These are phyloP conservation scores for Palythoa caribaeorum DNA, from an alignment of 92 coral and sea anemone species.

Conservation along the genomic window DNA sequence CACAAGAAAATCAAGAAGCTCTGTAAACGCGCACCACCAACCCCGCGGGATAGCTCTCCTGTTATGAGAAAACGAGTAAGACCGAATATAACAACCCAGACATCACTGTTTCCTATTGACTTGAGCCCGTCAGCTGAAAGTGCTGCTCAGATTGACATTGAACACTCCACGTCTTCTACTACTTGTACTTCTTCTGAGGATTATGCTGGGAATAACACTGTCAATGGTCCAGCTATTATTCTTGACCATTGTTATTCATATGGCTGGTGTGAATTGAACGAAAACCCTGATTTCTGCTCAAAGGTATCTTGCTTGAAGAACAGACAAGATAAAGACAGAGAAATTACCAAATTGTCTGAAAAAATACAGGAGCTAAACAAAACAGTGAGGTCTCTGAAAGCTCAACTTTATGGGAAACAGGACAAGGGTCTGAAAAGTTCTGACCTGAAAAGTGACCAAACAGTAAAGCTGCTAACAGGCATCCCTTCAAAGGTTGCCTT, in stretches of 20 bases:
- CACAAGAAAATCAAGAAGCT: conserved; percentile 15
- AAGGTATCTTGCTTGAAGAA: conserved; percentile 60
- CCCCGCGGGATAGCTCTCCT: conserved; percentile 34
- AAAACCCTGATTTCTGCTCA: conserved; percentile 51
- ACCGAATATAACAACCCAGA: conserved; percentile 9
- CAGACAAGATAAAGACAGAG: conserved; percentile 58
- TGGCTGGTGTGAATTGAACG: conserved; percentile 59
- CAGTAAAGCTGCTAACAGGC: conserved; percentile 60
- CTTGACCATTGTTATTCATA: conserved; percentile 61
- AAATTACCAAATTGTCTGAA: conserved; percentile 50
- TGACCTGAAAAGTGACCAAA: conserved; percentile 58
- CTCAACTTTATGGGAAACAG: conserved; percentile 51
- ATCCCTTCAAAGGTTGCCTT: conserved; percentile 67
- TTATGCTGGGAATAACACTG: conserved; percentile 5
- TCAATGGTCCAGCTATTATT: conserved; percentile 27
- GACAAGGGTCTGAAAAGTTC: conserved; percentile 55
- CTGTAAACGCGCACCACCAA: conserved; percentile 23
- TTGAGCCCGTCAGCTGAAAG: conserved; percentile 17
- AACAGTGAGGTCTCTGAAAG: conserved; percentile 53
- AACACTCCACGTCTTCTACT: conserved; percentile 47
- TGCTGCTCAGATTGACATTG: conserved; percentile 28
- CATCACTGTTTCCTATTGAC: conserved; percentile 4
- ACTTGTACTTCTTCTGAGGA: conserved; percentile 8
- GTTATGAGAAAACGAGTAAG: conserved; percentile 28
- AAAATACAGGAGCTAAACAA: conserved; percentile 56